Base-by-base conservation (phyloP, 2,888 invertebrate species). In the Pseudococcus jackbeardsleyi region DNA sequence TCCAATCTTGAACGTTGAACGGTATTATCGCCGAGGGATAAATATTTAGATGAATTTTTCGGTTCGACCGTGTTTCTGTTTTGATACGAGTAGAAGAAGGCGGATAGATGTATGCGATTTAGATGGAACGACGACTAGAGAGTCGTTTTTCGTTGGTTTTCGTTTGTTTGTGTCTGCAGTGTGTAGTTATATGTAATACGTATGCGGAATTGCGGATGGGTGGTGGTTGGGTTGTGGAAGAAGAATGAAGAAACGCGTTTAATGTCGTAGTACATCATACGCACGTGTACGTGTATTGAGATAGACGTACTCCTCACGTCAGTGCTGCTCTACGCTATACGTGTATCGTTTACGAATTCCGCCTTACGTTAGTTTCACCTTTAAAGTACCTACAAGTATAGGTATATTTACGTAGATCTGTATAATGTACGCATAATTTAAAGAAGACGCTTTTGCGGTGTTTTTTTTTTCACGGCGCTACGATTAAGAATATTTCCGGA, bases 331-430 rank as follows among this genome's bases (percentile, higher is more conserved):
- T n/a, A n/a, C n/a, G n/a, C n/a, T n/a, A n/a, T 59, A 64, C 64
- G 64, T 64, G 64, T 64, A 64, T 64, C 64, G 64, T 64, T 64
- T 64, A 64, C 15, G 22, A 64, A 64, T 64, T 64, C 64, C 15
- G 15, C 64, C 15, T 6, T n/a, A n/a, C n/a, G n/a, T n/a, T 17
- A 64, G 64, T n/a, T 22, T n/a, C 64, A 64, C 19, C 64, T 64
- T 64, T 64, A 33, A 33, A 50, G n/a, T n/a, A n/a, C n/a, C n/a
- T n/a, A n/a, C n/a, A n/a, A n/a, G n/a, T n/a, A n/a, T n/a, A n/a
- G n/a, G n/a, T 12, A 12, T 15, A 50, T 42, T 42, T 42, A 42
- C 9, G 42, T 8, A 9, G 9, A 8, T 42, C 6, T 5, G 42
- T 8, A 9, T 59, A 59, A 59, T 19, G 59, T n/a, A 59, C 59